Percentiles rank a stretch among this genome's conserved stretches.
phyloP scores from a whole-genome alignment of 2,113 vertebrate species.

The Hyperopisus bebe region DNA sequence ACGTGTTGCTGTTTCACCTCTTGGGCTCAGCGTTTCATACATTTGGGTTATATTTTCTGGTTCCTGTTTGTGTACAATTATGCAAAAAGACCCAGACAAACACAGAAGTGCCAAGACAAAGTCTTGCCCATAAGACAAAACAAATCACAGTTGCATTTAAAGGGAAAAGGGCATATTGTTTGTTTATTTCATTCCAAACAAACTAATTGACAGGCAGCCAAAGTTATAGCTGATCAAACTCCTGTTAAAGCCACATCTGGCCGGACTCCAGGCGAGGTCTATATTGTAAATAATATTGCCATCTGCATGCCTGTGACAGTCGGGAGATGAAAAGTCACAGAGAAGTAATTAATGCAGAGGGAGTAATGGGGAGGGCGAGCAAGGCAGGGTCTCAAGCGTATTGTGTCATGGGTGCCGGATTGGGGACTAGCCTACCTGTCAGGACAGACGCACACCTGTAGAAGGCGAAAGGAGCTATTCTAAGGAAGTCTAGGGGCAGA shows the following conservation, averaged over 20 bases:
- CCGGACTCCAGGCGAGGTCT: constrained; percentile 49
- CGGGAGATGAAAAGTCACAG: constrained; percentile 45
- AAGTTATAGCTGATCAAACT: constrained; percentile 59
- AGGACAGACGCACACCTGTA: neutral
- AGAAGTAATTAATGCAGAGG: constrained; percentile 45
- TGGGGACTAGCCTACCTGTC: neutral
- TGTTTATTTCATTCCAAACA: constrained; percentile 33
- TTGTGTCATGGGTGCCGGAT: neutral
- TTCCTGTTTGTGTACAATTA: neutral
- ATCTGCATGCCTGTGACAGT: constrained; percentile 58
- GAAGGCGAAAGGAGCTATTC: neutral
- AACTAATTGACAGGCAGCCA: constrained; percentile 46
- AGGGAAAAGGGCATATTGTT: constrained; percentile 25
- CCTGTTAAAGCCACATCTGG: constrained; percentile 52
- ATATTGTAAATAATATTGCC: constrained; percentile 55
- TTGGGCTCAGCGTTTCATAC: neutral
- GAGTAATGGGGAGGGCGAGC: constrained; percentile 35
- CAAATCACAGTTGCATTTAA: neutral
- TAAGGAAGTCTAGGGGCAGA: neutral
- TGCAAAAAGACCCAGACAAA: neutral
- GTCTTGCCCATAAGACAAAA: neutral
- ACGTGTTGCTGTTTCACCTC: neutral
- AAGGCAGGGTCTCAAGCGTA: neutral
- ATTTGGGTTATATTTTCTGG: neutral
- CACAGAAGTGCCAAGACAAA: neutral